Base-by-base conservation (phyloP, 2,888 invertebrate genomes). In the Embidobia sp. region DNA sequence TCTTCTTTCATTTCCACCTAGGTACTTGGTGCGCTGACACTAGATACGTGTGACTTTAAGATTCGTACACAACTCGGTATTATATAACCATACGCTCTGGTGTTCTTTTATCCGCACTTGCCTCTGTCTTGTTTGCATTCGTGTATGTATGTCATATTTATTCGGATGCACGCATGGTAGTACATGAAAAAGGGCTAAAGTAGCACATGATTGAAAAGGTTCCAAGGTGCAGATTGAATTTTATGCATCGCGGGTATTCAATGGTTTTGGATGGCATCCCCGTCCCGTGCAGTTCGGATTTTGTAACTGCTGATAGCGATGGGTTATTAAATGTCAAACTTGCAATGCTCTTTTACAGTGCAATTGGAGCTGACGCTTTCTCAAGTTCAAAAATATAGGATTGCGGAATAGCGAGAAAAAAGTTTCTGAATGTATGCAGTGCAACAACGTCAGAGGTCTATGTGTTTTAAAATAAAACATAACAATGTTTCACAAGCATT, bases 11-110 rank as follows among this genome's bases (percentile, higher is more conserved):
- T 80, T 73, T 73, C 77, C 44, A 75, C 51, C 78, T 73, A 63
- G 67, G 69, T 67, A 48, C 49, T 44, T 16, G 63, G 59, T 67
- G 29, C 75, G 48, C 77, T 80, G 86, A 84, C 81, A 86, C 82
- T 84, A 85, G 86, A 86, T 86, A 86, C 82, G 72, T 79, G 80
- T 76, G 81, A 81, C 81, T 81, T 42, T 67, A 78, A 78, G 82
- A 81, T 82, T 73, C 82, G 83, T 83, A 72, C 69, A 42, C 67
- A 70, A 53, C 64, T 77, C 44, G 64, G 69, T 63, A 76, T 87
- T 86, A 81, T 84, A 86, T 82, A 86, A 85, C 82, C 81, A 63
- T 79, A 76, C 77, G 35, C 48, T 53, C 57, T 15, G 44, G 37
- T 64, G 35, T 31, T 49, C 57, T 64, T 73, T 48, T 48, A 26